These are phyloP conservation scores for Myopa tessellatipennis DNA, from an alignment of 2,888 invertebrate species.

Conservation along the genomic window DNA sequence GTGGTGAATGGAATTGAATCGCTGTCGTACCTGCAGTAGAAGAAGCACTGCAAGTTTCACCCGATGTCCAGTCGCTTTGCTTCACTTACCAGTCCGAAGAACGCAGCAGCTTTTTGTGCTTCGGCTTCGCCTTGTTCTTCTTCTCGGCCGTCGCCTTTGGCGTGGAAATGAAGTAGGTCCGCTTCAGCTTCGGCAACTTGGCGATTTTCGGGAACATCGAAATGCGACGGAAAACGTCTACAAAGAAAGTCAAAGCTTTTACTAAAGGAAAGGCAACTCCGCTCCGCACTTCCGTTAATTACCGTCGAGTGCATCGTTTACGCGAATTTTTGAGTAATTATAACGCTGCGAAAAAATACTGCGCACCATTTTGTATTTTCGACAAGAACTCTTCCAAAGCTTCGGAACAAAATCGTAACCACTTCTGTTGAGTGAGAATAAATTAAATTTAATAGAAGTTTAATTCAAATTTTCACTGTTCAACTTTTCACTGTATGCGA, in stretches of 20 bases:
- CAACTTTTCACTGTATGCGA: constrained; percentile 44
- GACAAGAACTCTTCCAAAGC: background rate
- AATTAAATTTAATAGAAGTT: background rate
- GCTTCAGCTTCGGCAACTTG: constrained; percentile 50
- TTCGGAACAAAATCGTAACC: background rate
- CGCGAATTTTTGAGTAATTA: constrained; percentile 51
- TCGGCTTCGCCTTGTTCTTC: constrained; percentile 46
- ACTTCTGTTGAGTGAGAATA: background rate
- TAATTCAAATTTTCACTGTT: constrained; percentile 28
- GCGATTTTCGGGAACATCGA: constrained; percentile 56
- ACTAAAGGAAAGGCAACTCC: background rate
- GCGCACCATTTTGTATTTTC: constrained; percentile 53
- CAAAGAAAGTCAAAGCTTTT: background rate
- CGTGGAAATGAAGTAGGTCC: constrained; percentile 48
- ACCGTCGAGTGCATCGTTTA: constrained; percentile 57
- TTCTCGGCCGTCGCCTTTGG: constrained; percentile 47
- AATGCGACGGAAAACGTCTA: constrained; percentile 54
- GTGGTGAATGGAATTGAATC: constrained; percentile 57
- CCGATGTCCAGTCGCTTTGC: background rate
- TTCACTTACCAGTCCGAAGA: constrained; percentile 55
- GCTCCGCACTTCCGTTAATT: constrained; percentile 26
- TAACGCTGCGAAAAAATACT: constrained; percentile 59
- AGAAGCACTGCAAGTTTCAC: background rate
- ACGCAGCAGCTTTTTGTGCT: constrained; percentile 53
- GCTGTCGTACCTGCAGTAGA: constrained; percentile 55